phyloP scores from a whole-genome alignment of 2,888 invertebrate genomes.

The Hirtodrosophila cameraria region DNA sequence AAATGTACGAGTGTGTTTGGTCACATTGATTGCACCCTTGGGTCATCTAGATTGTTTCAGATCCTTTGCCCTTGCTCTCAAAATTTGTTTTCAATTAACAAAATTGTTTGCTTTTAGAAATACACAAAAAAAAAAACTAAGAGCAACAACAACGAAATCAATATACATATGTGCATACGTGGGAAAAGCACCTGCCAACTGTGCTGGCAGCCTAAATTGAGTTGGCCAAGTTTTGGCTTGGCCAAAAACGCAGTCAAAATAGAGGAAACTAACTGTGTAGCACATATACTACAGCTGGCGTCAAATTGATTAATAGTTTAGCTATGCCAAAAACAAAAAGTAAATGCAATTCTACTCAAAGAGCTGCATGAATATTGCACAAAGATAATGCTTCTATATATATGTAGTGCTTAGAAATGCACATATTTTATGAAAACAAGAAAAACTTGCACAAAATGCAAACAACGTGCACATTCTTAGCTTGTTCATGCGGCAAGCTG shows the following conservation, averaged over 20 bases:
- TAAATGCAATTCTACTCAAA: background rate
- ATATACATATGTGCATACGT: conserved; percentile 12
- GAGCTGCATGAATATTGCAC: background rate
- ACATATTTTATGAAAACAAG: background rate
- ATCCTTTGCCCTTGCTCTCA: conserved; percentile 15
- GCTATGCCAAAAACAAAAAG: background rate
- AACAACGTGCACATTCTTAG: background rate
- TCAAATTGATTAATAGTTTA: conserved; percentile 7
- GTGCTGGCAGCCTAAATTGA: conserved; percentile 20
- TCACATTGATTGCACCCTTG: conserved; percentile 34
- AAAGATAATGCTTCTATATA: background rate
- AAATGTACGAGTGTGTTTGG: conserved; percentile 14
- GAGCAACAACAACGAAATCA: conserved; percentile 24
- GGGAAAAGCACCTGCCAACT: background rate
- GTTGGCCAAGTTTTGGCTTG: conserved; percentile 11
- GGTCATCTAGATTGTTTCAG: conserved; percentile 18
- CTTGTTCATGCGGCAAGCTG: conserved; percentile 29
- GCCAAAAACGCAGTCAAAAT: conserved; percentile 21
- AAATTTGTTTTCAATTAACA: conserved; percentile 78
- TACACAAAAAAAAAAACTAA: conserved; percentile 3
- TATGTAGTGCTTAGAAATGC: background rate
- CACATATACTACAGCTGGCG: background rate
- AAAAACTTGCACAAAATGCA: background rate
- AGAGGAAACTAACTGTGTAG: background rate
- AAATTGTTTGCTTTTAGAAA: conserved; percentile 54